Percentiles rank a stretch among this genome's conserved stretches.
phyloP scores from a whole-genome alignment of 1,140 invertebrate species.

The Brachionus sp. region DNA sequence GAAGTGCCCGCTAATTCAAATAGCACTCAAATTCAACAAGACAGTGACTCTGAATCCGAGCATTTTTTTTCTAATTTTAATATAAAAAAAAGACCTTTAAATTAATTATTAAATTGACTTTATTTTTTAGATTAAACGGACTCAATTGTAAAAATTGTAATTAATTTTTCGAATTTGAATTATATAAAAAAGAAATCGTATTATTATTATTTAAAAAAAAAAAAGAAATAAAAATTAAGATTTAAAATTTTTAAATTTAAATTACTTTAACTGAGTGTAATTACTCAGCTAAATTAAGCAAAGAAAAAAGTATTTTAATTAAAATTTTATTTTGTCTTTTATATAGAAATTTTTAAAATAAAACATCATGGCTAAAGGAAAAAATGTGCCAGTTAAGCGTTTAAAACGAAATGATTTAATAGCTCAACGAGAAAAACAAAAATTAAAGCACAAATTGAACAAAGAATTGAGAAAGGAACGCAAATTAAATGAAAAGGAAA shows the following conservation, averaged over 20 bases:
- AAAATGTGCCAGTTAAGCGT: background rate
- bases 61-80: slow-evolving; percentile 41
- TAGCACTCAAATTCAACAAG: slow-evolving; percentile 14
- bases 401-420: slow-evolving; percentile 38
- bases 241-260: too few relatives aligned
- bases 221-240: too few relatives aligned
- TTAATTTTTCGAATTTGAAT: too few relatives aligned
- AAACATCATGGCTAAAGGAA: background rate
- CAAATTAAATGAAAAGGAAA: background rate
- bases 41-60: slow-evolving; percentile 31
- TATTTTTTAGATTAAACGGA: background rate
- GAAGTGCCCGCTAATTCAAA: background rate
- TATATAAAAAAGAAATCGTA: too few relatives aligned
- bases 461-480: slow-evolving; percentile 29
- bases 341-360: background rate
- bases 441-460: background rate
- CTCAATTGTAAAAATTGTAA: background rate
- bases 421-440: slow-evolving; percentile 19
- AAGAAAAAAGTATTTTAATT: background rate
- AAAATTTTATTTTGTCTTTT: background rate
- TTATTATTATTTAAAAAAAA: too few relatives aligned
- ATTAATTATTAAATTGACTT: background rate
- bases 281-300: background rate
- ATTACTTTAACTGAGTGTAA: too few relatives aligned
- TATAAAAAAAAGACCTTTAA: slow-evolving; percentile 38